Percentiles rank a stretch among this genome's conserved stretches.
Evolutionary conservation across 2,888 invertebrate genomes (phyloP).

Genomic region (Lathronympha strigana): DNA sequence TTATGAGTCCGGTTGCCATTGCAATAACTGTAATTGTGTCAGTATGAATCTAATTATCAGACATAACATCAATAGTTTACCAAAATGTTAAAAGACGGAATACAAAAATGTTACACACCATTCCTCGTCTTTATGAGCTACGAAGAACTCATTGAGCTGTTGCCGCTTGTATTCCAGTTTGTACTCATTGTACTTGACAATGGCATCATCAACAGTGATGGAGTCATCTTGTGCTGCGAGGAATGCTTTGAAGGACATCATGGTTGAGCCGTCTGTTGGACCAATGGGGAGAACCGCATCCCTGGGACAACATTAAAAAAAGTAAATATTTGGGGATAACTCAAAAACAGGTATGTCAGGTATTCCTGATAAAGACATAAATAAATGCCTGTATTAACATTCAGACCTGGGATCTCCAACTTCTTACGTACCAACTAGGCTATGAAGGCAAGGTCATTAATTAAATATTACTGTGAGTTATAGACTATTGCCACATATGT

Average conservation of each 20-base stretch:
- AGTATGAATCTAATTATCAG: conserved; percentile 29
- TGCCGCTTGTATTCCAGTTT: conserved; percentile 98
- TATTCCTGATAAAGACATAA: too few relatives aligned
- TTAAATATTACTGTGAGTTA: too few relatives aligned
- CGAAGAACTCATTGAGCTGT: conserved; percentile 99
- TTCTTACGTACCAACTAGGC: too few relatives aligned
- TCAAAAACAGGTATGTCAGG: background rate
- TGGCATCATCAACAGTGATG: conserved; percentile 98
- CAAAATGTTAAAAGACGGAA: conserved; percentile 32
- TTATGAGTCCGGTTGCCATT: conserved; percentile 8
- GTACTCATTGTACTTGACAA: conserved; percentile 98
- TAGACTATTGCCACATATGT: too few relatives aligned
- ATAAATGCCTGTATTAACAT: too few relatives aligned
- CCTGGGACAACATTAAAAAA: conserved; percentile 57
- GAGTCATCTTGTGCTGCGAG: conserved; percentile 98
- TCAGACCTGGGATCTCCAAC: too few relatives aligned
- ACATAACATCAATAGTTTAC: conserved; percentile 11
- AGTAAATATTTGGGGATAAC: background rate
- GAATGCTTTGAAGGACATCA: conserved; percentile 99
- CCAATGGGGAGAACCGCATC: conserved; percentile 80
- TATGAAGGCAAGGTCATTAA: too few relatives aligned
- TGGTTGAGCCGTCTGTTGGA: conserved; percentile 90
- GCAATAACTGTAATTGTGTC: conserved; percentile 1
- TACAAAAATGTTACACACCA: conserved; percentile 88
- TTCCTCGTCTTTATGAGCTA: conserved; percentile 99